These are phyloP conservation scores for Drosophila orosa DNA, from an alignment of 1,140 invertebrate species.

Conservation along the genomic window DNA sequence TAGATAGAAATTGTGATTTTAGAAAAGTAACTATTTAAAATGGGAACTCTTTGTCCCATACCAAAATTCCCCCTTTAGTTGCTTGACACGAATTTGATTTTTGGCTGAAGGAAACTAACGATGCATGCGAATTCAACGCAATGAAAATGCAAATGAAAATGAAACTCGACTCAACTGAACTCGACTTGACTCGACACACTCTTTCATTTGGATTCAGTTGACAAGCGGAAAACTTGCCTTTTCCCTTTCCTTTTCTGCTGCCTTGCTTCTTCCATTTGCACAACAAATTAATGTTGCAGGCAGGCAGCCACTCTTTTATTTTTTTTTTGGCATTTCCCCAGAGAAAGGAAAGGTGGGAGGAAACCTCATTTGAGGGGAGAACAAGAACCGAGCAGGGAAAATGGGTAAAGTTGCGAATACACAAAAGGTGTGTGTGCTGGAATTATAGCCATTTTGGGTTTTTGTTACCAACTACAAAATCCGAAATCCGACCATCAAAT, in stretches of 20 bases:
- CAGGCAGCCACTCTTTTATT: conserved; percentile 32
- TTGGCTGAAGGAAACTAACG: conserved; percentile 17
- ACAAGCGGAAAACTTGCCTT: conserved; percentile 32
- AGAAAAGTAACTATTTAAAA: no score
- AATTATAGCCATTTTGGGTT: conserved; percentile 9
- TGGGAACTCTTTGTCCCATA: conserved; percentile 3
- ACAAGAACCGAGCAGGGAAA: conserved; percentile 5
- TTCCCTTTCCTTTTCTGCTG: not conserved
- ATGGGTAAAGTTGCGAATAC: conserved; percentile 18
- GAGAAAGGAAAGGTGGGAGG: not conserved
- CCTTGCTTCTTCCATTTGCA: conserved; percentile 17
- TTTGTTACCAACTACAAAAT: conserved; percentile 6
- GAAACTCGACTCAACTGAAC: conserved; percentile 19
- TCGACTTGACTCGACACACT: conserved; percentile 21
- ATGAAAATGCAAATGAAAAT: conserved; percentile 17
- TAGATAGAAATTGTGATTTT: no score
- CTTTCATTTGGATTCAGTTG: conserved; percentile 40
- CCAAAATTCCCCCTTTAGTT: not conserved
- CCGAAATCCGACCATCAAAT: conserved; percentile 32
- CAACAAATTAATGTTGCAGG: conserved; percentile 74
- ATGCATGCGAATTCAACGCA: conserved; percentile 26
- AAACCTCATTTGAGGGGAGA: conserved; percentile 31
- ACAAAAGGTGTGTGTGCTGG: conserved; percentile 4
- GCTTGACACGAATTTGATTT: conserved; percentile 44
- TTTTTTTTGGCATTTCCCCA: conserved; percentile 33